Percentiles rank a stretch among this genome's conserved stretches.
Conservation (phyloP, 2,797 vertebrate species). For the Spinus pinus region DNA sequence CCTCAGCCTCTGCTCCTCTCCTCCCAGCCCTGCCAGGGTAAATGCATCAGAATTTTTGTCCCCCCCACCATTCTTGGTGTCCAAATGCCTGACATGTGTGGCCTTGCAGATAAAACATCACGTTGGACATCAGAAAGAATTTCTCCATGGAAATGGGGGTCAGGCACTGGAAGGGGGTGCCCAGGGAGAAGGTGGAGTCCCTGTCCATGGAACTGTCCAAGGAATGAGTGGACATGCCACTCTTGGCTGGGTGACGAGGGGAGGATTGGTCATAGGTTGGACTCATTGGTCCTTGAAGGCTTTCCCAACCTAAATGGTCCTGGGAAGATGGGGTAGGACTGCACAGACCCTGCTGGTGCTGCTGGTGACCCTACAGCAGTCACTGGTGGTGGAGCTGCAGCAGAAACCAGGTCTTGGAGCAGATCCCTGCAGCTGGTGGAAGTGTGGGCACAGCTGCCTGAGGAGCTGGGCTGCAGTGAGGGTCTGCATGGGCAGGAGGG, state of each 20-base stretch:
- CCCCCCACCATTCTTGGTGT: rapidly evolving
- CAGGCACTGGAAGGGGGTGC: neutral
- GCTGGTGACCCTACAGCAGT: rapidly evolving
- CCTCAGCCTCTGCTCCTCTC: neutral
- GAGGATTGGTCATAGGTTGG: neutral
- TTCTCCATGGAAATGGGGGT: neutral
- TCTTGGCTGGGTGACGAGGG: too few relatives aligned
- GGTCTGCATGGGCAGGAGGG: neutral
- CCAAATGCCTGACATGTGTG: neutral
- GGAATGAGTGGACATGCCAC: rapidly evolving
- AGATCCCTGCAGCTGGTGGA: too few relatives aligned
- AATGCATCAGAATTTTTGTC: rapidly evolving
- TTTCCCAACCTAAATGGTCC: neutral
- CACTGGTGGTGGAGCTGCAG: neutral
- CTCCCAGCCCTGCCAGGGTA: neutral
- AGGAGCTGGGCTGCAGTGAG: neutral
- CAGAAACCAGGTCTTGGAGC: neutral
- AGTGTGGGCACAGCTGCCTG: neutral
- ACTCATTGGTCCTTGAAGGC: neutral
- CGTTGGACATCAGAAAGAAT: neutral
- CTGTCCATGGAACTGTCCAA: neutral
- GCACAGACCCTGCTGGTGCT: neutral
- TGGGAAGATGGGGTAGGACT: neutral
- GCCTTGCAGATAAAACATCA: neutral
- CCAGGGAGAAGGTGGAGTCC: neutral